Evolutionary conservation across 1,140 invertebrate genomes (phyloP), one percentile per base, ranked within the genome.

Genomic region (Coptotermes formosanus): DNA sequence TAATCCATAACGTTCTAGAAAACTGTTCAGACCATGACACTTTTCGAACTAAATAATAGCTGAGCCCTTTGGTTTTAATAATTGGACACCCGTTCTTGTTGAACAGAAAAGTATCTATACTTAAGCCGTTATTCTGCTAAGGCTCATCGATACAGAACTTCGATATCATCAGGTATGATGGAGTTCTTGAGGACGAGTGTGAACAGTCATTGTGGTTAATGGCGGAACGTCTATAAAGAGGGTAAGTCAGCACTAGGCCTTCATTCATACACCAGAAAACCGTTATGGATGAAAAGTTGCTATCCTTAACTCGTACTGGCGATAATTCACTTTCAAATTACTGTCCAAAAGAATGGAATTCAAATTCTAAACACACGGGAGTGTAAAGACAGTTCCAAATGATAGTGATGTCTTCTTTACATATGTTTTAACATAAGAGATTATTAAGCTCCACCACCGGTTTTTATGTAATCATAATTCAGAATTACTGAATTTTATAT

Each of bases 191-290:
- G 64, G n/a, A 75, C 4, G n/a, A 75, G 64, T 75, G 64, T 75
- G 64, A 75, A 75, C 25, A 75, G 64, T 75, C 64, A 75, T 75
- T 75, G 25, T 75, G 25, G 64, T n/a, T 75, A 75, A 75, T 75
- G 64, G 64, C 64, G 64, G 64, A 75, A 75, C 64, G 14, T 25
- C 64, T 30, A 75, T 75, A 30, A 75, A 75, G 64, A 14, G 9
- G n/a, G 21, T 3, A 75, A 75, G 64, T 75, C n/a, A 75, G 9
- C 19, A 55, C 19, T 21, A 75, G 25, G n/a, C 7, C 3, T 16
- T 75, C 25, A 9, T 75, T 75, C 64, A 75, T n/a, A n/a, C 64
- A 75, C 64, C 25, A 75, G n/a, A 16, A 75, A 75, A 75, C 64
- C 64, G 64, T 30, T 75, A 75, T 75, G 25, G 64, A 8, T n/a